Conservation (phyloP, 2,888 invertebrate genomes). For the Drosophila diplacantha region DNA sequence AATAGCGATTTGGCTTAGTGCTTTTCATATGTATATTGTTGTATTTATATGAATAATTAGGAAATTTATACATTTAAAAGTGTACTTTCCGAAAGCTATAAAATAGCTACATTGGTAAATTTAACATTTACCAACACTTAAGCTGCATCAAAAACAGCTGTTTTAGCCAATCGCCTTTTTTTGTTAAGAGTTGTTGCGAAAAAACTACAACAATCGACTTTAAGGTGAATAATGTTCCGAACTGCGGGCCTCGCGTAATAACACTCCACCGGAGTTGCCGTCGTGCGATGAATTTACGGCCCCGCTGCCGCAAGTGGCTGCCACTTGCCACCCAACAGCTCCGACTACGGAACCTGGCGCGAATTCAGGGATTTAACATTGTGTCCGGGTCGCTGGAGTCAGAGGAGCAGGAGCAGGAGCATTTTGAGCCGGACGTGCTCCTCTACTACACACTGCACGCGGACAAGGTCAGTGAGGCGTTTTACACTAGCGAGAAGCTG, state of each 20-base stretch:
- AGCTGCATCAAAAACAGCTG: conserved; percentile 52
- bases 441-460: conserved; percentile 89
- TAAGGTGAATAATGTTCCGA: conserved; percentile 40
- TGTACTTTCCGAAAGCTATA: background rate
- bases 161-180: conserved; percentile 37
- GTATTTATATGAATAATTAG: no score
- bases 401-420: conserved; percentile 15
- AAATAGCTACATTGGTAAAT: background rate
- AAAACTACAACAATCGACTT: conserved; percentile 36
- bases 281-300: conserved; percentile 65
- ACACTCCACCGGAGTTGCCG: conserved; percentile 1
- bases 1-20: no score
- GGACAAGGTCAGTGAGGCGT: conserved; percentile 88
- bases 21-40: no score
- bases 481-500: conserved; percentile 89
- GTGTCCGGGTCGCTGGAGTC: conserved; percentile 34
- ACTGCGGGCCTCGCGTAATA: conserved; percentile 39
- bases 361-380: conserved; percentile 84
- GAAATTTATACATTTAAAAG: background rate
- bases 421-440: conserved; percentile 71
- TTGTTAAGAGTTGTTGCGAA: conserved; percentile 36
- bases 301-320: conserved; percentile 72
- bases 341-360: conserved; percentile 87
- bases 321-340: conserved; percentile 91
- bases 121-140: conserved; percentile 33